A percentile compares a stretch with the other conserved stretches of the same genome.
phyloP scores from a whole-genome alignment of 2,113 vertebrate genomes.

The Isurus oxyrinchus region DNA sequence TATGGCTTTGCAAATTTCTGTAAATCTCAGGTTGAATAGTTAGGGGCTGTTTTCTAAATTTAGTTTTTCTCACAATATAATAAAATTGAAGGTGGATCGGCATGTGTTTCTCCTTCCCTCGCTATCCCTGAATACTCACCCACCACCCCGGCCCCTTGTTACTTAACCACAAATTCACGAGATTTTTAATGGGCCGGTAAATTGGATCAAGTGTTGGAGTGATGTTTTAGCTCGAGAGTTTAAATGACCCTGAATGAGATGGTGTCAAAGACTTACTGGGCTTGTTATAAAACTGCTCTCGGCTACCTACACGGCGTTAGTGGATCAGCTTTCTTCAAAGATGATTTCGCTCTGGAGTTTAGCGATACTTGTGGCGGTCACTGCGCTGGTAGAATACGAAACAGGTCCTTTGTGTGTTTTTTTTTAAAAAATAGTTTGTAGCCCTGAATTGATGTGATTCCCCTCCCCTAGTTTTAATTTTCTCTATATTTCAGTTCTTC shows the following conservation, averaged over 20 bases:
- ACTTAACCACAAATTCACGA: background rate
- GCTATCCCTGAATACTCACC: background rate
- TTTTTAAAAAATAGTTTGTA: no score
- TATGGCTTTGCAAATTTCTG: background rate
- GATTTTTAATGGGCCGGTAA: background rate
- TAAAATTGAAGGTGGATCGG: background rate
- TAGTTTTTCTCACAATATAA: background rate
- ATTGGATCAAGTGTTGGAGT: background rate
- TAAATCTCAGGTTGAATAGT: background rate
- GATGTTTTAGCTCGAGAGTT: background rate
- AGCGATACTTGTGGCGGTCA: background rate
- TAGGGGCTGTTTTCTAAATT: background rate
- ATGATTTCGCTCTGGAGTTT: background rate
- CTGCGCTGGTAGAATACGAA: no score
- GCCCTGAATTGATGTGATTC: background rate
- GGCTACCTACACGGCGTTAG: background rate
- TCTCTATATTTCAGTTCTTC: background rate
- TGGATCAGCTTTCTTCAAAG: background rate
- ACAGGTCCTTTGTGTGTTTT: background rate
- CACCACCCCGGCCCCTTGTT: no score
- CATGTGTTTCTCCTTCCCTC: background rate
- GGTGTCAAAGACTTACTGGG: background rate
- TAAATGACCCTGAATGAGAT: background rate
- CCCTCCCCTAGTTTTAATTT: conserved; percentile 41
- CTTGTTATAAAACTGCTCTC: background rate